Base-by-base conservation (phyloP, 2,888 invertebrate species). In the Pasiphila rectangulata region DNA sequence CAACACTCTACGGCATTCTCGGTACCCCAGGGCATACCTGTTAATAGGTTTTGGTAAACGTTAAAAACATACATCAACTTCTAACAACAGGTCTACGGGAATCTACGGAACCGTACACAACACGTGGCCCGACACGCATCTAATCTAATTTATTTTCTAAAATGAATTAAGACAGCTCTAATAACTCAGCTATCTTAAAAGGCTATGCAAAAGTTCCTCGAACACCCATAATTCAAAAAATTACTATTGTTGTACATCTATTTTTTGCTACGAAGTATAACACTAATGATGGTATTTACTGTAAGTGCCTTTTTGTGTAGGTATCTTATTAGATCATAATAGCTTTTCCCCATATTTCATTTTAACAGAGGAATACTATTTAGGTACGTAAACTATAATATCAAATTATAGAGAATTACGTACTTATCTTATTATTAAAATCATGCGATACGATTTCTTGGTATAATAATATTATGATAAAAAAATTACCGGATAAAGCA, bases 311-410 rank as follows among this genome's bases (percentile, higher is more conserved):
- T 55, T 54, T 41, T 48, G 25, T 52, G 54, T 52, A 54, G 45
- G 34, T 49, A 53, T 56, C 13, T 54, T 54, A 51, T 57, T 54
- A 50, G 45, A 52, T 51, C 54, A 54, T 47, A 54, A 57, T 50
- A 53, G 49, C 42, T 40, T 38, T 46, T 34, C 32, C 30, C 37
- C 51, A 47, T 51, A 10, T 38, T 27, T 39, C 32, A 39, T 23
- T 13, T 25, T 32, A 42, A 42, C 42, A 42, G 34, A 34, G 13
- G 42, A 24, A 15, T 12, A 13, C 15, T 19, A 23, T n/a, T n/a
- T n/a, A n/a, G n/a, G n/a, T n/a, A n/a, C n/a, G n/a, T n/a, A n/a
- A n/a, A n/a, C n/a, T n/a, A n/a, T n/a, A n/a, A 15, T 34, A 19
- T 25, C 6, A 29, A 27, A 45, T 45, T 19, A 6, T 15, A 25